Base-by-base conservation (phyloP, 2,888 invertebrate species). In the Lomographa bimaculata region DNA sequence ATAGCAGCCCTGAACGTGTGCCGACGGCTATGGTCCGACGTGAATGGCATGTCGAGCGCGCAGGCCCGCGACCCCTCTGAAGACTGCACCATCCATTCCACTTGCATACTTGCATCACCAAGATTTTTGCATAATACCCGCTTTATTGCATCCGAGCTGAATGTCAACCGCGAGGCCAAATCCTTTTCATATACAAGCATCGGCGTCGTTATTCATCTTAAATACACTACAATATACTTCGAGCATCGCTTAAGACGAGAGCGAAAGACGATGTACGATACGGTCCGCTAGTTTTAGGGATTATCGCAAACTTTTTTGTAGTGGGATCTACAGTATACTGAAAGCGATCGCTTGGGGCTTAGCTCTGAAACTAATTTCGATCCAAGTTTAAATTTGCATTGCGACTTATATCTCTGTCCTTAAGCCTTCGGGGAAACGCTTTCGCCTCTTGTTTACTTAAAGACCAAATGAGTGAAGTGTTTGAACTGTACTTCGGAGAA, bases 81-180 rank as follows among this genome's bases (percentile, higher is more conserved):
- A 78, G 79, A 78, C 59, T 73, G 63, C 64, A 62, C 50, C 44
- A 54, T 54, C 46, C 46, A 52, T 54, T 55, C 40, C 49, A 37
- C 54, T 58, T 56, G 58, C 56, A 60, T 53, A 50, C 65, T 81
- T 77, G 76, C 74, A 73, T 72, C 77, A 79, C 59, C 55, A 54
- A 65, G 57, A 64, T 72, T 69, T 76, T 79, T 79, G 75, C 81
- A 79, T 80, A 79, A 82, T 71, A 68, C 68, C 46, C 44, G 62
- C 62, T 72, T 71, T 71, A 77, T 76, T 77, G 74, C 77, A 68
- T 64, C 60, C 56, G 55, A 58, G 57, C 60, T 76, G 75, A 80
- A 82, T 84, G 80, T 77, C 80, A 82, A 74, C 72, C 60, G 57
- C 67, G 72, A 74, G 73, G 71, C 59, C 62, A 57, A 64, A 67